Conservation (phyloP, 92 coral and sea anemone genomes). For the Diadumene lineata region DNA sequence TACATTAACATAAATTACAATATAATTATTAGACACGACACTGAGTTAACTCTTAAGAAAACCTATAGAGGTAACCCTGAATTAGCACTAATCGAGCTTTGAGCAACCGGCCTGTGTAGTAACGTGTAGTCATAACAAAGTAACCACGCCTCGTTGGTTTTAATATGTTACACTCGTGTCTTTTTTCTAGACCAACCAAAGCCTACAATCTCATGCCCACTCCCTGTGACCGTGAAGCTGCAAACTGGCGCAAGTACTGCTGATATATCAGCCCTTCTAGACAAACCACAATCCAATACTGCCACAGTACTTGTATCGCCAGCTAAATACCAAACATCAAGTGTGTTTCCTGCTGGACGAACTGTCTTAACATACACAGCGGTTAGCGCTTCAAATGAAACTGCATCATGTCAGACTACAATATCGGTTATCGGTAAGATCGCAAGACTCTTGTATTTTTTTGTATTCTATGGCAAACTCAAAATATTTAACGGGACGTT, state of each 20-base stretch:
- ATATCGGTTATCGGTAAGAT: slow-evolving; percentile 58
- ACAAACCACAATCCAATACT: slow-evolving; percentile 52
- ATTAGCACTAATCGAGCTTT: too few species aligned
- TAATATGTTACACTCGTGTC: too few species aligned
- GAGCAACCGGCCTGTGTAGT: too few species aligned
- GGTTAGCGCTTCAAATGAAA: slow-evolving; percentile 46
- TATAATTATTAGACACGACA: too few species aligned
- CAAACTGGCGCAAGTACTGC: slow-evolving; percentile 55
- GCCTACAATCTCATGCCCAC: slow-evolving; percentile 74
- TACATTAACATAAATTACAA: too few species aligned
- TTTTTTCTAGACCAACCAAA: slow-evolving; percentile 38
- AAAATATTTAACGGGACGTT: too few species aligned
- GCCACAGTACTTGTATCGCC: slow-evolving; percentile 51
- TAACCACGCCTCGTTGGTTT: too few species aligned
- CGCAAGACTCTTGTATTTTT: too few species aligned
- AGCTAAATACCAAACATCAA: slow-evolving; percentile 30
- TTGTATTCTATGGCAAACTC: too few species aligned
- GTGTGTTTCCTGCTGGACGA: slow-evolving; percentile 69
- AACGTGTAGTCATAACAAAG: too few species aligned
- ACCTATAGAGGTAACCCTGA: too few species aligned
- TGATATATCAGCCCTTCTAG: slow-evolving; percentile 71
- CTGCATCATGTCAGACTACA: slow-evolving; percentile 40
- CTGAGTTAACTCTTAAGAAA: too few species aligned
- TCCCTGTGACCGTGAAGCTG: slow-evolving; percentile 50
- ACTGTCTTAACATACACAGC: slow-evolving; percentile 66